A percentile compares a stretch with the other conserved stretches of the same genome.
phyloP scores from a whole-genome alignment of 2,888 invertebrate genomes.

The Amphipyra berbera region DNA sequence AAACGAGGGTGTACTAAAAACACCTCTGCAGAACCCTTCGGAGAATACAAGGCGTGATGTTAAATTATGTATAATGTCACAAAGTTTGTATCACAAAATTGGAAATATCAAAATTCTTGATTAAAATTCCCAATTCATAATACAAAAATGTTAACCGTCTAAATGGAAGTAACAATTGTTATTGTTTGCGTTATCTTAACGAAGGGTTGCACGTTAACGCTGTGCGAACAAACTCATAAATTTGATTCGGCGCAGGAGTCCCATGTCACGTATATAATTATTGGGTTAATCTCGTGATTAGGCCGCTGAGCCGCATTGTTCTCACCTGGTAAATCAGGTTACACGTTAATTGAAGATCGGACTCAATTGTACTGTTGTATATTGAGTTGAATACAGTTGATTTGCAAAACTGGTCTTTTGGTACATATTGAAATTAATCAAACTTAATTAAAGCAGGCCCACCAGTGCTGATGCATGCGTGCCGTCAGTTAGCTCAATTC shows the following conservation, averaged over 20 bases:
- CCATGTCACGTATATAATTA: slow-evolving; percentile 48
- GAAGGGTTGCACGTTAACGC: slow-evolving; percentile 47
- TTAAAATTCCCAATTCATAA: slow-evolving; percentile 51
- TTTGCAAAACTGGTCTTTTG: too few species aligned
- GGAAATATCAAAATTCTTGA: slow-evolving; percentile 32
- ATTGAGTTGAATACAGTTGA: not conserved
- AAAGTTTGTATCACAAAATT: not conserved
- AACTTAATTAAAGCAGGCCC: too few species aligned
- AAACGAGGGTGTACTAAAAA: too few species aligned
- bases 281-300: slow-evolving; percentile 42
- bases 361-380: not conserved
- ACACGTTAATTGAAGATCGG: slow-evolving; percentile 11
- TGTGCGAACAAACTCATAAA: slow-evolving; percentile 32
- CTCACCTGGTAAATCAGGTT: slow-evolving; percentile 14
- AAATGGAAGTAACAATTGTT: slow-evolving; percentile 42
- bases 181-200: slow-evolving; percentile 52
- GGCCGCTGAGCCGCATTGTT: slow-evolving; percentile 14
- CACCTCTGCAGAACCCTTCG: too few species aligned
- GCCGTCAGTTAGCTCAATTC: too few species aligned
- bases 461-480: too few species aligned
- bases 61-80: not conserved
- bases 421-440: too few species aligned
- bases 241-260: slow-evolving; percentile 47
- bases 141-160: slow-evolving; percentile 41
- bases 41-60: too few species aligned